Evolutionary conservation across 2,888 invertebrate species (phyloP).

Genomic region (Biston betularia): DNA sequence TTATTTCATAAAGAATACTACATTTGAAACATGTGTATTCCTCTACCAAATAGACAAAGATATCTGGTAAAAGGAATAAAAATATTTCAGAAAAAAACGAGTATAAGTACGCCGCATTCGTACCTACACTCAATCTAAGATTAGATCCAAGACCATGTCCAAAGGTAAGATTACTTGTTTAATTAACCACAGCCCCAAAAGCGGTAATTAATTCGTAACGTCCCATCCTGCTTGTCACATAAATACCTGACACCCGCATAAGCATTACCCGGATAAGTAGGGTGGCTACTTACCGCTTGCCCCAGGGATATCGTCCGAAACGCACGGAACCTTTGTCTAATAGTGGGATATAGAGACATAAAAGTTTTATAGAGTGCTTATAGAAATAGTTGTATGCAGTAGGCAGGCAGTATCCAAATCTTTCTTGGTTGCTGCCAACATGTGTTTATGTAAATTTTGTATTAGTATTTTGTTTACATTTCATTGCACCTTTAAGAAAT

Average conservation of each 20-base stretch:
- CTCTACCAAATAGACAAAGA: no score
- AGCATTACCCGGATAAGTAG: constrained; percentile 24
- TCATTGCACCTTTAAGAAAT: no score
- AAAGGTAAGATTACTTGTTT: constrained; percentile 59
- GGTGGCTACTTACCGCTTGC: constrained; percentile 30
- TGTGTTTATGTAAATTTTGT: no score
- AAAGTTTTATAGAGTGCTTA: constrained; percentile 13
- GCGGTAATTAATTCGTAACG: constrained; percentile 75
- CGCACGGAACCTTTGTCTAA: constrained; percentile 10
- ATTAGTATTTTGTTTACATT: no score
- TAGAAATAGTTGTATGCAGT: not conserved
- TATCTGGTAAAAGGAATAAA: no score
- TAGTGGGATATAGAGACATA: constrained; percentile 11
- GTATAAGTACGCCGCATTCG: no score
- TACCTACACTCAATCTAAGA: not conserved
- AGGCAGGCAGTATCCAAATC: not conserved
- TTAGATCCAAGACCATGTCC: constrained; percentile 1
- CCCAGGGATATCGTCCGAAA: constrained; percentile 18
- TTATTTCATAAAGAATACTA: no score
- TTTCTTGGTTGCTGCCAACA: no score
- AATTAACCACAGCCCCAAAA: constrained; percentile 71
- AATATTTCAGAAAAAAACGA: not conserved
- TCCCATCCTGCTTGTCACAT: constrained; percentile 75
- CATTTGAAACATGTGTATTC: no score
- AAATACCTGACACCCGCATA: constrained; percentile 73